These are phyloP conservation scores for Montipora sp. DNA, from an alignment of 64 coral and sea anemone genomes.

Conservation along the genomic window DNA sequence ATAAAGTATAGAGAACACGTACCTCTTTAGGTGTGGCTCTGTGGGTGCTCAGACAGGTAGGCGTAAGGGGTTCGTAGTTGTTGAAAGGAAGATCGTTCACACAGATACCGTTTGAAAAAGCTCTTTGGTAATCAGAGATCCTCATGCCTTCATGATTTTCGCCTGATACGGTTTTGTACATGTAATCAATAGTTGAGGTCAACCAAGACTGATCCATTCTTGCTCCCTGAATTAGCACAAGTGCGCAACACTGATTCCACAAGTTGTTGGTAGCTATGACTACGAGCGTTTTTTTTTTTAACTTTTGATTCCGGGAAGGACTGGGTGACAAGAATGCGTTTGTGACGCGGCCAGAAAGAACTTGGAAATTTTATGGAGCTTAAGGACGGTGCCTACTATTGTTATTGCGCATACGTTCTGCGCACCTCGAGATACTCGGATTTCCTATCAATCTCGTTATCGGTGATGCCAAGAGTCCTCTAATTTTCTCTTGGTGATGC, in stretches of 20 bases:
- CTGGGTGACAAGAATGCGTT: not conserved
- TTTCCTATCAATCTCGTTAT: too few relatives aligned
- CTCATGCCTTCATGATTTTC: not conserved
- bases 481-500: too few relatives aligned
- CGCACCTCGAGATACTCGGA: too few relatives aligned
- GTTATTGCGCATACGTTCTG: too few relatives aligned
- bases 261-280: not conserved
- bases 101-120: not conserved
- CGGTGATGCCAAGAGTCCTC: too few relatives aligned
- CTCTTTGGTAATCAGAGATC: not conserved
- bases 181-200: not conserved
- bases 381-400: too few relatives aligned
- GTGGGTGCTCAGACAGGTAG: not conserved
- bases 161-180: not conserved
- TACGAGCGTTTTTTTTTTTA: not conserved
- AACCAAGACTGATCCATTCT: conserved; percentile 5
- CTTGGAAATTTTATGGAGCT: too few relatives aligned
- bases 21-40: not conserved
- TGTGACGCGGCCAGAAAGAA: too few relatives aligned
- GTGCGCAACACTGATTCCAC: not conserved
- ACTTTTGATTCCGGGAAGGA: not conserved
- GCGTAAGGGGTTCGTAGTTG: not conserved
- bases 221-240: not conserved
- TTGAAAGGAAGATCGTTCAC: not conserved
- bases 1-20: not conserved